Evolutionary conservation across 2,113 vertebrate species (phyloP).

Genomic region (Forbesichthys agassizii): DNA sequence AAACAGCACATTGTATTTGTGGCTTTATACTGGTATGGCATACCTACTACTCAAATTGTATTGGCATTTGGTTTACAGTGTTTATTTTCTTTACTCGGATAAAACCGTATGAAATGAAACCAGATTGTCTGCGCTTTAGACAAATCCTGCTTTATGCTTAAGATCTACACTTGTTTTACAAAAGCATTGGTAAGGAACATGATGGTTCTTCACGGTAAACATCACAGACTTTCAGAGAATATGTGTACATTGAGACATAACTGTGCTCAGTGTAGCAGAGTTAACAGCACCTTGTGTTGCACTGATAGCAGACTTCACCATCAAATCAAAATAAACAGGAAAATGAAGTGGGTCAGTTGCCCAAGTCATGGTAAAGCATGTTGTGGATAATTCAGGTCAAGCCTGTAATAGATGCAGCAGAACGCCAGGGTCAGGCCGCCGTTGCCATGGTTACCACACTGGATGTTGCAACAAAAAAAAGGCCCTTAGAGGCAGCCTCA

Average conservation of each 20-base stretch:
- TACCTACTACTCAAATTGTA: too few species aligned
- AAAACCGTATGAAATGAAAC: too few species aligned
- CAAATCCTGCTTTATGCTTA: background rate
- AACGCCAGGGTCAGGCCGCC: slow-evolving; percentile 68
- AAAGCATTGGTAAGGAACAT: background rate
- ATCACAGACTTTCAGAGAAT: background rate
- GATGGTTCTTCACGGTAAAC: background rate
- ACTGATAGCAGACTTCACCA: slow-evolving; percentile 4
- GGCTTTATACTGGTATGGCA: background rate
- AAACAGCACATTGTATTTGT: background rate
- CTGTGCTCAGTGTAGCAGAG: slow-evolving; percentile 8
- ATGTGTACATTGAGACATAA: background rate
- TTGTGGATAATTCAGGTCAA: slow-evolving; percentile 76
- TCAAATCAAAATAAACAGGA: slow-evolving; percentile 2
- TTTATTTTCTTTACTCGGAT: too few species aligned
- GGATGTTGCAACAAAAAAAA: slow-evolving; percentile 75
- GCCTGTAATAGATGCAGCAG: slow-evolving; percentile 60
- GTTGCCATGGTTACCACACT: slow-evolving; percentile 71
- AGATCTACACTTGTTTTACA: background rate
- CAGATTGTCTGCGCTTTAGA: too few species aligned
- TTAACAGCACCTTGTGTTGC: background rate
- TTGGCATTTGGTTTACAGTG: too few species aligned
- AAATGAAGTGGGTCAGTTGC: slow-evolving; percentile 64
- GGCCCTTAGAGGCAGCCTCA: slow-evolving; percentile 69
- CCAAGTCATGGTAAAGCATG: slow-evolving; percentile 48